Percentiles rank a stretch among this genome's conserved stretches.
phyloP scores from a whole-genome alignment of 2,797 vertebrate genomes.

The Neostethus bicornis region DNA sequence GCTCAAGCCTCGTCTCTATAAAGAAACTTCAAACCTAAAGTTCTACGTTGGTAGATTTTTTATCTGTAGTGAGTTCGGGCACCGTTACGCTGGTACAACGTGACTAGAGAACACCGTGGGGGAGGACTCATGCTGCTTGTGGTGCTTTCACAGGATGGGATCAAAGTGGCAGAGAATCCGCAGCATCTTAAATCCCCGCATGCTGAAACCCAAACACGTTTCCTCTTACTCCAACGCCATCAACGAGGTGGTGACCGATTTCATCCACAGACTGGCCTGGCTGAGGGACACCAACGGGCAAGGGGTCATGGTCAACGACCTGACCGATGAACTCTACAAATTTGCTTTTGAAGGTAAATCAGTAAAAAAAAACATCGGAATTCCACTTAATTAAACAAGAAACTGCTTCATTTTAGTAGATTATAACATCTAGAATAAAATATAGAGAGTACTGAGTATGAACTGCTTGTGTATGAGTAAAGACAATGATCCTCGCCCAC shows the following conservation, averaged over 20 bases:
- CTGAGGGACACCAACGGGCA: conserved; percentile 62
- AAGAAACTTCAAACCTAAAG: no score
- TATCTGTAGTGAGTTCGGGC: no score
- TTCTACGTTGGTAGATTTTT: no score
- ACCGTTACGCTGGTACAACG: no score
- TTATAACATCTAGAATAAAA: neutral
- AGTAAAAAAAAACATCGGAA: neutral
- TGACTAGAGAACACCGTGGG: no score
- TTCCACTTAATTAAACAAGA: conserved; percentile 1
- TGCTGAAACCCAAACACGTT: conserved; percentile 84
- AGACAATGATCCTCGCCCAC: no score
- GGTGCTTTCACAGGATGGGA: conserved; percentile 74
- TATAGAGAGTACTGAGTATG: neutral
- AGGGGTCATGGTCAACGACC: conserved; percentile 71
- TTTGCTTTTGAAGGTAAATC: conserved; percentile 85
- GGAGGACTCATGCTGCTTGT: no score
- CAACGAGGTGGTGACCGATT: conserved; percentile 81
- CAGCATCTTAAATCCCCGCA: conserved; percentile 81
- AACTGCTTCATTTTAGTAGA: neutral
- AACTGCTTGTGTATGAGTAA: no score
- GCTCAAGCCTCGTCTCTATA: no score
- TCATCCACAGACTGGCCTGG: conserved; percentile 70
- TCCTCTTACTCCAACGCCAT: conserved; percentile 71
- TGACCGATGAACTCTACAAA: conserved; percentile 82
- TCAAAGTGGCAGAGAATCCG: conserved; percentile 79